phyloP scores from a whole-genome alignment of 2,888 invertebrate genomes.

The Agriotes lineatus region DNA sequence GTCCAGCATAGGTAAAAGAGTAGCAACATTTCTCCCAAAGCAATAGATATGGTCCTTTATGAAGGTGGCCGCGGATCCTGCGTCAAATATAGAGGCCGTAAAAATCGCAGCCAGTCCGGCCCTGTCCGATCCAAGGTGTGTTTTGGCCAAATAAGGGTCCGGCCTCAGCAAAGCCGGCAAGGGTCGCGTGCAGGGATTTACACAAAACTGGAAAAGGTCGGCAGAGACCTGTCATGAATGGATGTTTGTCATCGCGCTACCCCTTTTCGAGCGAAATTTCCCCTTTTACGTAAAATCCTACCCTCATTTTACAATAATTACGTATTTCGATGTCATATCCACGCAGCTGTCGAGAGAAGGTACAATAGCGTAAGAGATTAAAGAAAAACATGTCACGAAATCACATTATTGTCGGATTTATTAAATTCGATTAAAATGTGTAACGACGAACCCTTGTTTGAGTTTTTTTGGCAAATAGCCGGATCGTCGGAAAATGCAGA shows the following conservation, averaged over 20 bases:
- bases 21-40: too few relatives aligned
- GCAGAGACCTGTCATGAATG: constrained; percentile 46
- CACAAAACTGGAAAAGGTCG: constrained; percentile 52
- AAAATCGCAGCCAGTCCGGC: background rate
- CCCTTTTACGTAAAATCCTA: constrained; percentile 65
- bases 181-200: constrained; percentile 50
- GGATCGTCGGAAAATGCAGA: constrained; percentile 21
- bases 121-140: background rate
- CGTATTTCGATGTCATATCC: constrained; percentile 63
- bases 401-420: constrained; percentile 47
- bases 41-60: too few relatives aligned
- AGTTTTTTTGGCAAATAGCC: constrained; percentile 9
- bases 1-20: too few relatives aligned
- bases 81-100: too few relatives aligned
- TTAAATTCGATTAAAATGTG: constrained; percentile 43
- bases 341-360: constrained; percentile 60
- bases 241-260: constrained; percentile 63
- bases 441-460: constrained; percentile 29
- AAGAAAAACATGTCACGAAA: constrained; percentile 59
- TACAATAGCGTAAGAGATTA: constrained; percentile 59
- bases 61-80: too few relatives aligned
- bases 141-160: constrained; percentile 19
- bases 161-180: constrained; percentile 22
- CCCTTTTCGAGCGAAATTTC: constrained; percentile 63
- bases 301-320: constrained; percentile 66